Evolutionary conservation across 1,140 invertebrate genomes (phyloP).

Genomic region (Epicauta chinensis): DNA sequence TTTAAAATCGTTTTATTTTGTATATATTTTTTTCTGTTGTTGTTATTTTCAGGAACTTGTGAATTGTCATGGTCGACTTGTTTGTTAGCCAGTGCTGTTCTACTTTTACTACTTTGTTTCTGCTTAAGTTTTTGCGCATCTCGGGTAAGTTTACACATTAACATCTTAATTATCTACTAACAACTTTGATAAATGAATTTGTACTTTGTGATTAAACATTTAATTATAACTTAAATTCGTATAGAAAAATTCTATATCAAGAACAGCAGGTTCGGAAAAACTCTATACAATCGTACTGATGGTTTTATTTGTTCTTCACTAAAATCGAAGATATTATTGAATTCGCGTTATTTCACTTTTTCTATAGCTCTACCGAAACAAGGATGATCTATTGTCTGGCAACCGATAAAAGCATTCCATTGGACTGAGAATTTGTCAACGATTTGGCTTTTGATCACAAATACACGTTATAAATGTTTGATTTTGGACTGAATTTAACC

Average conservation of each 20-base stretch:
- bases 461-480: neutral
- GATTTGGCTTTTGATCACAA: neutral
- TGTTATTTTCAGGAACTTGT: conserved; percentile 51
- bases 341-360: too few species aligned
- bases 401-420: neutral
- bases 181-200: neutral
- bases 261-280: neutral
- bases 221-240: neutral
- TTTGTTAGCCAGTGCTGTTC: conserved; percentile 49
- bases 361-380: too few species aligned
- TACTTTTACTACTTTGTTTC: conserved; percentile 52
- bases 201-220: neutral
- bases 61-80: conserved; percentile 59
- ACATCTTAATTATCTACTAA: neutral
- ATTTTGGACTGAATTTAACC: neutral
- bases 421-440: neutral
- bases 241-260: too few species aligned
- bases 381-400: too few species aligned
- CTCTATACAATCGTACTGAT: neutral
- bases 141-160: conserved; percentile 30
- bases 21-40: too few species aligned
- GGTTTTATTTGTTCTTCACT: too few species aligned
- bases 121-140: conserved; percentile 54
- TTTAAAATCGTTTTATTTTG: neutral
- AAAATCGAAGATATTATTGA: too few species aligned